phyloP scores from a whole-genome alignment of 2,113 vertebrate genomes.

The Crocuta crocuta region DNA sequence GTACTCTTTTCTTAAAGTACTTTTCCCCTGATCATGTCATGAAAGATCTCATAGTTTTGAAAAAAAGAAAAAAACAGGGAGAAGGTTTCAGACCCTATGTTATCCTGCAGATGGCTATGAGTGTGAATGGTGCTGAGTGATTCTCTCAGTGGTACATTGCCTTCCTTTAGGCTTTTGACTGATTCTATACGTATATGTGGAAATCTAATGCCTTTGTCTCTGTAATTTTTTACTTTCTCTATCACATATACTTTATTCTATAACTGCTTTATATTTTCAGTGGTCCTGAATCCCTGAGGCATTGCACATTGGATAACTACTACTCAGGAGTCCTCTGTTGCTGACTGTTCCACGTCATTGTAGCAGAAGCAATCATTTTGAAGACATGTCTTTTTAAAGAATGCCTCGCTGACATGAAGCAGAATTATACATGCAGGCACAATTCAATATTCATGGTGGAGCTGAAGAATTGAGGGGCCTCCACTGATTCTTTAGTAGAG shows the following conservation, averaged over 20 bases:
- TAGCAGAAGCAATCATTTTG: not conserved
- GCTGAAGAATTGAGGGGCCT: not conserved
- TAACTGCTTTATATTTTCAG: not conserved
- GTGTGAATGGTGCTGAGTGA: no score
- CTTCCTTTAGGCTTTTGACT: not conserved
- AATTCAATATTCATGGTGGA: not conserved
- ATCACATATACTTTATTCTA: not conserved
- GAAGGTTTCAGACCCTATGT: rapidly evolving
- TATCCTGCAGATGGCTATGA: not conserved
- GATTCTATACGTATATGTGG: rapidly evolving
- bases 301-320: not conserved
- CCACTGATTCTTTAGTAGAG: rapidly evolving
- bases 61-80: not conserved
- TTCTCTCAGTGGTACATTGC: rapidly evolving
- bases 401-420: not conserved
- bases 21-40: not conserved
- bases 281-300: not conserved
- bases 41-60: not conserved
- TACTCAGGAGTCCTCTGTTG: rapidly evolving
- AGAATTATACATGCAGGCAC: not conserved
- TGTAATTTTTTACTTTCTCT: not conserved
- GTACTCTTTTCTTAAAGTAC: not conserved
- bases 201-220: not conserved
- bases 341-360: no score
- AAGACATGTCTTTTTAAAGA: not conserved